These are phyloP conservation scores for Diplogasteroides magnus DNA, from an alignment of 1,140 invertebrate genomes.

Conservation along the genomic window DNA sequence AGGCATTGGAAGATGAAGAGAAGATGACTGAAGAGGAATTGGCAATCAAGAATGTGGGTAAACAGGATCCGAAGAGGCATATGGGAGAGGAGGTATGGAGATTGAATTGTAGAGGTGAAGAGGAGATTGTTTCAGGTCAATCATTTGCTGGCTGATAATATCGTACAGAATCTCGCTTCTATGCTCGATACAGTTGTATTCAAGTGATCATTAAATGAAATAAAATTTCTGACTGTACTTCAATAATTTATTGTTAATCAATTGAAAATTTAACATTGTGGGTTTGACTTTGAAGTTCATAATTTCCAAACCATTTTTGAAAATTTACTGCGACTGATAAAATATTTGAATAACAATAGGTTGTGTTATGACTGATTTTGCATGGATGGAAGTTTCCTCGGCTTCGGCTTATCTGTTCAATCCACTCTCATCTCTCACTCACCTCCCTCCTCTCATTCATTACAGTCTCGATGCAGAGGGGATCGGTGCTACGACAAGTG, in stretches of 20 bases:
- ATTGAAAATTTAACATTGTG: constrained; percentile 12
- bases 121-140: constrained; percentile 74
- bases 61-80: constrained; percentile 99
- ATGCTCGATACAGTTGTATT: constrained; percentile 85
- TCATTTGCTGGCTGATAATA: constrained; percentile 92
- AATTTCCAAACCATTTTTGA: too few relatives aligned
- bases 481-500: background rate
- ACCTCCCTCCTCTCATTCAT: too few relatives aligned
- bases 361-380: too few relatives aligned
- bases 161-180: constrained; percentile 94
- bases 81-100: constrained; percentile 70
- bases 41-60: constrained; percentile 98
- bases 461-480: constrained; percentile 17
- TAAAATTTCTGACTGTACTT: constrained; percentile 7
- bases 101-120: too few relatives aligned
- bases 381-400: too few relatives aligned
- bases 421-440: too few relatives aligned
- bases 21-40: constrained; percentile 99
- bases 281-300: too few relatives aligned
- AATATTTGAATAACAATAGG: too few relatives aligned
- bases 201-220: constrained; percentile 15
- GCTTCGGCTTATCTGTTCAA: too few relatives aligned
- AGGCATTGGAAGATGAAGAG: constrained; percentile 92
- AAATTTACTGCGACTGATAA: too few relatives aligned
- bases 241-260: background rate